Base-by-base conservation (phyloP, 2,113 vertebrate genomes). In the Pangasianodon gigas region DNA sequence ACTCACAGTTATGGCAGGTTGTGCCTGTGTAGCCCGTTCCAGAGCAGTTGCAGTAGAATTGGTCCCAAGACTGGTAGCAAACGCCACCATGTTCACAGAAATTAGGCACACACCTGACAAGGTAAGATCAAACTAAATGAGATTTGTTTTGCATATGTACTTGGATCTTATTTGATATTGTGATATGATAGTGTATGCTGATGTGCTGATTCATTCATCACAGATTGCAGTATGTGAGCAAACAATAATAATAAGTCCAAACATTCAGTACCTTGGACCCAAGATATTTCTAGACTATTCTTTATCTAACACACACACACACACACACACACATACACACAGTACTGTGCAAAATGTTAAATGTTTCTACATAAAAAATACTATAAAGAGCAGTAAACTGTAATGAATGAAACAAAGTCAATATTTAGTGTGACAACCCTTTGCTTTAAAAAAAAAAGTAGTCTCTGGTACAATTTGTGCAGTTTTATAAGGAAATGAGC, bases 61-160 rank as follows among this genome's bases (percentile, higher is more conserved):
- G 93, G 1, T 83, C 92, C 97, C 97, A 97, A 46, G 97, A 96
- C 90, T 97, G 97, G 71, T 96, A 95, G 79, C 97, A 97, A 90
- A 92, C 94, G 83, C 97, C 97, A 91, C 96, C 97, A 0, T 97
- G 97, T 93, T 97, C 97, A 92, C 97, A 97, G 87, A 96, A 95
- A 95, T 97, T 96, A 69, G 97, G 97, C 80, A 97, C 95, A 93
- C 97, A 97, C 79, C 97, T 97, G 88, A 44, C 24, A 37, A 60
- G 18, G 32, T 19, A 19, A 82, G 79, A 90, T 69, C n/a, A 91
- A 9, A 48, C 13, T 58, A n/a, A 62, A 54, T 18, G 14, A 87
- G n/a, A 77, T n/a, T 16, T 48, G 1, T 0, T 82, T 82, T 81
- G 26, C 0, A 1, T 32, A 14, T 19, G 79, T 54, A 2, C 2